Percentiles rank a stretch among this genome's conserved stretches.
Conservation (phyloP, 1,140 invertebrate genomes). For the Wasmannia auropunctata region DNA sequence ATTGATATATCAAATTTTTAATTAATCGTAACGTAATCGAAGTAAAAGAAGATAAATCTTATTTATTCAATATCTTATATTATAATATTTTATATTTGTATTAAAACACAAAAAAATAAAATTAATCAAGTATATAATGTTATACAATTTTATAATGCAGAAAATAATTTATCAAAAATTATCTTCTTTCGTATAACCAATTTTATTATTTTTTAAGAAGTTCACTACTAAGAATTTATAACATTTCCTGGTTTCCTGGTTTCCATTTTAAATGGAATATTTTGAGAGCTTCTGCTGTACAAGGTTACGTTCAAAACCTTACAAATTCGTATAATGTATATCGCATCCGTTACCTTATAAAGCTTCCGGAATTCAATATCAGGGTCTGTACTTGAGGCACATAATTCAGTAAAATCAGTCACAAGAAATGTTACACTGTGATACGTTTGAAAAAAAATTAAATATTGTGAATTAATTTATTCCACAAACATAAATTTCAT, state of each 20-base stretch:
- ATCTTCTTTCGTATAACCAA: not conserved
- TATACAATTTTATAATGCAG: not conserved
- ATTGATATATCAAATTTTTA: not conserved
- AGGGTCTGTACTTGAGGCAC: slow-evolving; percentile 74
- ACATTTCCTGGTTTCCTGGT: not conserved
- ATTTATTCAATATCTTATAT: not conserved
- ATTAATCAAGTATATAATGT: not conserved
- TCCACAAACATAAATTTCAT: not conserved
- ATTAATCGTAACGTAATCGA: not conserved
- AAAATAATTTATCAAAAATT: not conserved
- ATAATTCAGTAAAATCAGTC: not conserved
- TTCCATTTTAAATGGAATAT: not conserved
- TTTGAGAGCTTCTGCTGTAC: slow-evolving; percentile 62
- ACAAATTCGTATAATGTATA: slow-evolving; percentile 76
- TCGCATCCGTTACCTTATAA: slow-evolving; percentile 80
- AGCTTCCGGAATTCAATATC: slow-evolving; percentile 79
- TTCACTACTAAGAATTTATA: not conserved
- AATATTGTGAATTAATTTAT: not conserved
- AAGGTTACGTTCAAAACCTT: slow-evolving; percentile 73
- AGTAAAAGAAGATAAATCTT: not conserved
- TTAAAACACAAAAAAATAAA: not conserved
- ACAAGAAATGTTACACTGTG: not conserved
- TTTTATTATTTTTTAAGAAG: not conserved
- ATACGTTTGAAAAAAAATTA: not conserved
- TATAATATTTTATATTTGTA: too few relatives aligned